These are phyloP conservation scores for Campodea augens DNA, from an alignment of 1,140 invertebrate genomes.

Conservation along the genomic window DNA sequence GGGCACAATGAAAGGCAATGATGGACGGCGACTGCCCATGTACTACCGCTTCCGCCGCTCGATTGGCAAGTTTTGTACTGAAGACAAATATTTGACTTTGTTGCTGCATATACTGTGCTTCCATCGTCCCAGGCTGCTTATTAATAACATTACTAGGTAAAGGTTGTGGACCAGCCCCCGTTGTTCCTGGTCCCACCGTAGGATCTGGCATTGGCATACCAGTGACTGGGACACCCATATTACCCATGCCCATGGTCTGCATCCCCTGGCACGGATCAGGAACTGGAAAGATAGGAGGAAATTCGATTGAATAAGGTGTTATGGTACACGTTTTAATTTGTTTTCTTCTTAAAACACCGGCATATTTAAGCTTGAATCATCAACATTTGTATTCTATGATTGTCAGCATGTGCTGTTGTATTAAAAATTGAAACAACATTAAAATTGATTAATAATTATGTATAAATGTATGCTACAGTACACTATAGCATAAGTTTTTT, in stretches of 20 bases:
- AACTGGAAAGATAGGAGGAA: slow-evolving; percentile 1
- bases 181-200: slow-evolving; percentile 8
- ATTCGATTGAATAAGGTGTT: too few species aligned
- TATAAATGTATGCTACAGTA: too few species aligned
- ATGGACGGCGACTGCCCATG: slow-evolving; percentile 77
- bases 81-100: slow-evolving; percentile 98
- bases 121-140: slow-evolving; percentile 59
- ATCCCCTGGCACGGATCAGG: slow-evolving; percentile 10
- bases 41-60: slow-evolving; percentile 78
- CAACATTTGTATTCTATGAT: too few species aligned
- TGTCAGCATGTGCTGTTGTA: too few species aligned
- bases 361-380: too few species aligned
- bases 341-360: too few species aligned
- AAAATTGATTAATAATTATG: too few species aligned
- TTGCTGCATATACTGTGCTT: slow-evolving; percentile 75
- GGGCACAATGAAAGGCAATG: slow-evolving; percentile 84
- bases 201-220: too few species aligned
- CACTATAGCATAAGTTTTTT: too few species aligned
- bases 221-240: too few species aligned
- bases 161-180: slow-evolving; percentile 36
- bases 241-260: slow-evolving; percentile 9
- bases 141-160: slow-evolving; percentile 53
- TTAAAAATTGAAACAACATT: too few species aligned
- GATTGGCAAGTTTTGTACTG: slow-evolving; percentile 80
- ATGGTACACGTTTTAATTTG: too few species aligned